These are phyloP conservation scores for Tridacna crocea DNA, from an alignment of 2,888 invertebrate genomes.

Conservation along the genomic window DNA sequence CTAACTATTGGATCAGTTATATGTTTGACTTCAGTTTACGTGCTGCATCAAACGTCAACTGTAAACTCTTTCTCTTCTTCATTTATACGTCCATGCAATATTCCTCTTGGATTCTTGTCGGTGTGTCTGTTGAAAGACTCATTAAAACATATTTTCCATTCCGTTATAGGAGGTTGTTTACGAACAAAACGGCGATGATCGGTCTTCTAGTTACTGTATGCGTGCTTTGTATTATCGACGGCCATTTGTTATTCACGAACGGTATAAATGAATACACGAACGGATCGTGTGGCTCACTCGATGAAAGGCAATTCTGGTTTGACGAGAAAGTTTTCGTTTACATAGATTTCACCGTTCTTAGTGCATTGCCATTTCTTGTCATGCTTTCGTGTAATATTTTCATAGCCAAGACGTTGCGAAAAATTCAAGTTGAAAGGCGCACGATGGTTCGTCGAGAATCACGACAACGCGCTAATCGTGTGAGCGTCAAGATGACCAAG, in stretches of 20 bases:
- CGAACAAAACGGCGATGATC: constrained; percentile 44
- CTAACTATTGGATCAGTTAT: constrained; percentile 59
- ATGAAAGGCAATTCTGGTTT: constrained; percentile 46
- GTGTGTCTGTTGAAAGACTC: constrained; percentile 63
- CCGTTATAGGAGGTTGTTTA: constrained; percentile 39
- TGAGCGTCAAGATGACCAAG: constrained; percentile 63
- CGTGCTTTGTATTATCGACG: constrained; percentile 32
- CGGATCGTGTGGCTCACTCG: constrained; percentile 59
- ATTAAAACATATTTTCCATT: constrained; percentile 62
- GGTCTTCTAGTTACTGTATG: constrained; percentile 42
- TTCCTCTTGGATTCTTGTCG: constrained; percentile 69
- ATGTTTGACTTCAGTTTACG: constrained; percentile 55
- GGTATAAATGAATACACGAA: constrained; percentile 59
- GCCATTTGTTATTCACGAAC: constrained; percentile 68
- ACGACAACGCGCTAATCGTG: constrained; percentile 34
- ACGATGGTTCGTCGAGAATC: constrained; percentile 44
- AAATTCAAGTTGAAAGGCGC: constrained; percentile 40
- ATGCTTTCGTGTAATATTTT: constrained; percentile 64
- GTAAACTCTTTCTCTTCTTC: constrained; percentile 66
- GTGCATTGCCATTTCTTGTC: constrained; percentile 58
- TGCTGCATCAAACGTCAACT: constrained; percentile 54
- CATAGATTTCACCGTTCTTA: constrained; percentile 62
- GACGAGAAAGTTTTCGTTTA: constrained; percentile 67
- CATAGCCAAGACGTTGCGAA: constrained; percentile 42
- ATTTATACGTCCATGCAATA: constrained; percentile 68